phyloP scores from a whole-genome alignment of 2,113 vertebrate genomes.

The Alectura lathami region DNA sequence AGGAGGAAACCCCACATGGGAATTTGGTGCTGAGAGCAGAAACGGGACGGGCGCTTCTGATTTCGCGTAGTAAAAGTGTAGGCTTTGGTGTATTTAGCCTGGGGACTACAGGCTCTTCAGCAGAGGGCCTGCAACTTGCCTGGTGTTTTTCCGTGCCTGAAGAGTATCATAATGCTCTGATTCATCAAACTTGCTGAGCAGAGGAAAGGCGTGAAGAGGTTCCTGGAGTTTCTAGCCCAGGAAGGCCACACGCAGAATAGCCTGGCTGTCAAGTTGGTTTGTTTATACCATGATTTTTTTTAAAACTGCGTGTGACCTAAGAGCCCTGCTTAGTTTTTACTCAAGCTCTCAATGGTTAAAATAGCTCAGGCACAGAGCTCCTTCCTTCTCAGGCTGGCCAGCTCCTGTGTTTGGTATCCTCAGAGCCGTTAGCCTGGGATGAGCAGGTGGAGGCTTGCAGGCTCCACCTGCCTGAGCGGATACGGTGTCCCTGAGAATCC shows the following conservation, averaged over 20 bases:
- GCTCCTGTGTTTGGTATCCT: neutral
- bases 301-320: neutral
- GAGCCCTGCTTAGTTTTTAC: neutral
- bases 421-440: neutral
- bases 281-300: neutral
- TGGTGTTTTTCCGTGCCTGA: neutral
- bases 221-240: neutral
- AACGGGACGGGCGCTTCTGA: accelerated
- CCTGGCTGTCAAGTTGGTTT: neutral
- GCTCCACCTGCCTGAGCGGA: neutral
- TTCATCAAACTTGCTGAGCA: neutral
- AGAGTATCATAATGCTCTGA: neutral
- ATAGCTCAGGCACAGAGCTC: neutral
- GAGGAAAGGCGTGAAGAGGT: neutral
- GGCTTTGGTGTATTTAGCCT: neutral
- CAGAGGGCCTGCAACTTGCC: neutral
- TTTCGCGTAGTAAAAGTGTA: neutral
- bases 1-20: neutral
- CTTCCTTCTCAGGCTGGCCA: neutral
- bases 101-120: neutral
- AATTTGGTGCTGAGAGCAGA: neutral
- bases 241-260: neutral
- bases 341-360: neutral
- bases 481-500: no score
- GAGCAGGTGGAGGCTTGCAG: neutral